phyloP scores from a whole-genome alignment of 2,113 vertebrate genomes.

The Leptosomus discolor region DNA sequence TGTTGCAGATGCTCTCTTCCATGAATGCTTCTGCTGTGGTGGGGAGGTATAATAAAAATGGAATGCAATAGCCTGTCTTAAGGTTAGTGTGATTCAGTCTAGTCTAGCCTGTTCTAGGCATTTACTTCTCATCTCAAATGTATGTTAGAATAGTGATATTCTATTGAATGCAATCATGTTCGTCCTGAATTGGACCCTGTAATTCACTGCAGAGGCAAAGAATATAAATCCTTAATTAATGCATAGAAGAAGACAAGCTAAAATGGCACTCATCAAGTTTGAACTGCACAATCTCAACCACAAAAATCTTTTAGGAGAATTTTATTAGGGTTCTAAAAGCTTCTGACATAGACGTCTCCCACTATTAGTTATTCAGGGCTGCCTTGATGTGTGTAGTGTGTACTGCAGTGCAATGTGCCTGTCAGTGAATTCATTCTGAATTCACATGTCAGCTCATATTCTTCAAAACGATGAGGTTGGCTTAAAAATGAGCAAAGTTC shows the following conservation, averaged over 20 bases:
- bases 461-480: background rate
- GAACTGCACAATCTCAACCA: background rate
- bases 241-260: background rate
- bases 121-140: background rate
- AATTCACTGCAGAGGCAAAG: background rate
- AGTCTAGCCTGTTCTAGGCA: background rate
- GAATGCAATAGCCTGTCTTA: background rate
- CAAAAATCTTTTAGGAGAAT: background rate
- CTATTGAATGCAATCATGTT: background rate
- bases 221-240: background rate
- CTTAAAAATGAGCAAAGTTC: background rate
- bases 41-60: background rate
- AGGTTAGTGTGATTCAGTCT: background rate
- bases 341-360: background rate
- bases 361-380: background rate
- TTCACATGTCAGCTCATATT: background rate
- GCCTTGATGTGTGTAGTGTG: background rate
- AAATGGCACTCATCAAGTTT: background rate
- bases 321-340: background rate
- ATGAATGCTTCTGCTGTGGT: background rate
- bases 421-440: background rate
- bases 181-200: background rate
- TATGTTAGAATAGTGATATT: background rate
- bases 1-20: background rate
- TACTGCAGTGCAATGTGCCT: background rate